Conservation (phyloP, 1,140 invertebrate species). For the Drosophila dunni region DNA sequence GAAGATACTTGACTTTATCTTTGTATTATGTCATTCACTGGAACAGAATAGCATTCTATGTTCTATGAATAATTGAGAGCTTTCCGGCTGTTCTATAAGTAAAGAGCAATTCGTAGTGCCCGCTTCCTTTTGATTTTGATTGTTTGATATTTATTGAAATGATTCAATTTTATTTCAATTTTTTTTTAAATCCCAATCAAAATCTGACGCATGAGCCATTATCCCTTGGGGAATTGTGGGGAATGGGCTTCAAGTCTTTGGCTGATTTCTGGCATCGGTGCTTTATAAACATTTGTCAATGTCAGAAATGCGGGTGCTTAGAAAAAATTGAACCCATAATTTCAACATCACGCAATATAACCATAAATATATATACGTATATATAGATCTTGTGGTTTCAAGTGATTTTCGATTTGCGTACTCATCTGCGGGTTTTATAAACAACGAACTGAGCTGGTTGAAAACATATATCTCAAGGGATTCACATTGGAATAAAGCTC, state of each 20-base stretch:
- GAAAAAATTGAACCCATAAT: not conserved
- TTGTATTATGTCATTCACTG: slow-evolving; percentile 16
- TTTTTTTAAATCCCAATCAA: slow-evolving; percentile 3
- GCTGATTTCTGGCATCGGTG: slow-evolving; percentile 17
- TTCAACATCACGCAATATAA: not conserved
- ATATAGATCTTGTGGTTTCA: slow-evolving; percentile 28
- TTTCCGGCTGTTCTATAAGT: slow-evolving; percentile 17
- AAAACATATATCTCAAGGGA: not conserved
- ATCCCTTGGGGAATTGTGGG: not conserved
- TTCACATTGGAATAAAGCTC: not conserved
- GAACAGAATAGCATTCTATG: not conserved
- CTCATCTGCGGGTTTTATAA: slow-evolving; percentile 31
- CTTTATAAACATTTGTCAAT: slow-evolving; percentile 14
- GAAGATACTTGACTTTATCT: slow-evolving; percentile 10
- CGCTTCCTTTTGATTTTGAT: not conserved
- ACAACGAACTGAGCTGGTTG: not conserved
- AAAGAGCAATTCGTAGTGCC: not conserved
- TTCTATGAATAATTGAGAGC: slow-evolving; percentile 1
- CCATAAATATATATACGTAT: slow-evolving; percentile 10
- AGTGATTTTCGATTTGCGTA: not conserved
- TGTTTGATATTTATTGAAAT: slow-evolving; percentile 8
- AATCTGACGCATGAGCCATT: slow-evolving; percentile 17
- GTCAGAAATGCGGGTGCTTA: slow-evolving; percentile 26
- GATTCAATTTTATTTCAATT: slow-evolving; percentile 5
- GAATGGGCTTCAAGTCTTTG: not conserved